phyloP scores from a whole-genome alignment of 1,140 invertebrate species.

The Cotesia chilonis region DNA sequence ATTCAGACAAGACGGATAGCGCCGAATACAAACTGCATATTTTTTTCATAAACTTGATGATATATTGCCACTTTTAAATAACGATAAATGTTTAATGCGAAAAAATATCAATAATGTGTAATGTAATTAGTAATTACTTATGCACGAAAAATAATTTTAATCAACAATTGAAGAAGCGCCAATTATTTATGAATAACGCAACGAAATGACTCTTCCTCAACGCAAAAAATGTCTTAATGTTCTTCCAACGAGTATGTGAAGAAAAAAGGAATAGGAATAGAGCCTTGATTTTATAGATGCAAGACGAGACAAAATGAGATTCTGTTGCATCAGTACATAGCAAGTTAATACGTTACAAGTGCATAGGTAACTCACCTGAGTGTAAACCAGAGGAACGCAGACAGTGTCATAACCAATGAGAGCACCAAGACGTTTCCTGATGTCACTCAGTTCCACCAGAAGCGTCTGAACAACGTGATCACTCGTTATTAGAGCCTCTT shows the following conservation, averaged over 20 bases:
- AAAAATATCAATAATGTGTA: no score
- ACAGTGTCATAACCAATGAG: constrained; percentile 95
- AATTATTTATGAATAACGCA: constrained; percentile 17
- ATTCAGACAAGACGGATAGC: no score
- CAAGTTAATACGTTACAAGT: neutral
- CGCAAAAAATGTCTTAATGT: no score
- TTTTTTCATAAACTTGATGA: no score
- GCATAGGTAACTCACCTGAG: constrained; percentile 77
- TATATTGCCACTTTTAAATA: no score
- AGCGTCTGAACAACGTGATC: constrained; percentile 89
- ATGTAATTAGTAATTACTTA: neutral
- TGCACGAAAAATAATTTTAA: constrained; percentile 5
- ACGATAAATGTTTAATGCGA: no score
- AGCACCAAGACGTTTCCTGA: constrained; percentile 79
- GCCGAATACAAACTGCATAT: no score
- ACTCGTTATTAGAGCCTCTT: constrained; percentile 81
- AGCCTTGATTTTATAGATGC: no score
- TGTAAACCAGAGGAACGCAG: constrained; percentile 96
- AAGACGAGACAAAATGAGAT: no score
- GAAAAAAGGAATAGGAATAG: no score
- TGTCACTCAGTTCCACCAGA: constrained; percentile 83
- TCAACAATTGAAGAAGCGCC: neutral
- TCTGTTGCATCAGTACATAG: no score
- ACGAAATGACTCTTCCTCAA: neutral
- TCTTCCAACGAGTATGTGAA: no score